These are phyloP conservation scores for Petrocephalus microphthalmus DNA, from an alignment of 2,113 vertebrate genomes.

Conservation along the genomic window DNA sequence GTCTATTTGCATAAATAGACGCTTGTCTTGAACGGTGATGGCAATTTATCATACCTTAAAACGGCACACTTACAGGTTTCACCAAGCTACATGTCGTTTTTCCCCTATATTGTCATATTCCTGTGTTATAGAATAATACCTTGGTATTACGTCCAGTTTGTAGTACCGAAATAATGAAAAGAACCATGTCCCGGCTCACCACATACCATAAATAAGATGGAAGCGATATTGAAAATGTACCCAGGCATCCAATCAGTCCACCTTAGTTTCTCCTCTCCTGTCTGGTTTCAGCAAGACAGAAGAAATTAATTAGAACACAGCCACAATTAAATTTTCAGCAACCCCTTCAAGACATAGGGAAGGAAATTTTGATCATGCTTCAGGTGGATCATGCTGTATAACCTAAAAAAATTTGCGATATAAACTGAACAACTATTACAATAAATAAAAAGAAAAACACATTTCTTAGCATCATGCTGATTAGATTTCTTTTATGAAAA, in stretches of 20 bases:
- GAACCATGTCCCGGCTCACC: background rate
- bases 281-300: slow-evolving; percentile 38
- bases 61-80: no score
- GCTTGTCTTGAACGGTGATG: no score
- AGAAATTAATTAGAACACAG: background rate
- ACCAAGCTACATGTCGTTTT: no score
- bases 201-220: slow-evolving; percentile 86
- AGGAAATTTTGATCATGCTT: background rate
- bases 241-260: slow-evolving; percentile 83
- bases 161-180: no score
- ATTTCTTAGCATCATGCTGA: background rate
- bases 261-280: slow-evolving; percentile 75
- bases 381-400: background rate
- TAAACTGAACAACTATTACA: background rate
- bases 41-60: no score
- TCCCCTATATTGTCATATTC: no score
- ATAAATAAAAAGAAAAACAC: background rate
- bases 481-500: background rate
- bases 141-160: no score
- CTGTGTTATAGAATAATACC: no score
- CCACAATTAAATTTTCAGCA: background rate
- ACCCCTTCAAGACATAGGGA: background rate
- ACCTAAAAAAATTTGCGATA: background rate
- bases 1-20: no score
- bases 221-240: slow-evolving; percentile 79